Evolutionary conservation across 2,888 invertebrate species (phyloP), one percentile per base, ranked within the genome.

Genomic region (Proisotoma minuta): DNA sequence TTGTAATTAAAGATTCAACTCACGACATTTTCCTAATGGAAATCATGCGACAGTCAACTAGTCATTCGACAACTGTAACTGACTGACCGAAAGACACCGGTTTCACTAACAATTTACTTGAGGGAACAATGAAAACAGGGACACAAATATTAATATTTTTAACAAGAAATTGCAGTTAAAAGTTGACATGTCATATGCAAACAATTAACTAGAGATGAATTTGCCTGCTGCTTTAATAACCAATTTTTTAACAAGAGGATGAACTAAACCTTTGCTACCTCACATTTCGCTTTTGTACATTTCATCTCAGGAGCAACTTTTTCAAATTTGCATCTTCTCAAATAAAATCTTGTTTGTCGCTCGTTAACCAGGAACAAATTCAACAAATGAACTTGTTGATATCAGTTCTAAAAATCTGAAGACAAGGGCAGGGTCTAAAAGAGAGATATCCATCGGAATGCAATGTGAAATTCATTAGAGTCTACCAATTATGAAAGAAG

Each of bases 321-420:
- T 34, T 10, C 8, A 34, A 10, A 34, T 34, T 34, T 34, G 34
- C 34, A 34, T 34, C 15, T 43, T 12, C 18, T 43, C 43, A 43
- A 43, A n/a, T n/a, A 15, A 43, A 43, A 43, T 20, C 43, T 43
- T n/a, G 43, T 43, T 43, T 43, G 43, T 43, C 43, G 20, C 43
- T 43, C 18, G 43, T 43, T 43, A 43, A 20, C 18, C 4, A 20
- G 20, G 43, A 43, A 43, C 43, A 43, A 43, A 43, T 43, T 43
- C 43, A 43, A 62, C 27, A 39, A 47, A 57, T 50, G 52, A 65
- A 65, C 62, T 60, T 62, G 65, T 65, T 65, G 62, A 59, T 65
- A 65, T 65, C 65, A 59, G 59, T 34, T 58, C 51, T 43, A 54
- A 40, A 49, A 27, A 59, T 63, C 63, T n/a, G 43, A 18, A 5